phyloP scores from a whole-genome alignment of 2,888 invertebrate genomes.

The Ormyrus nitidulus region DNA sequence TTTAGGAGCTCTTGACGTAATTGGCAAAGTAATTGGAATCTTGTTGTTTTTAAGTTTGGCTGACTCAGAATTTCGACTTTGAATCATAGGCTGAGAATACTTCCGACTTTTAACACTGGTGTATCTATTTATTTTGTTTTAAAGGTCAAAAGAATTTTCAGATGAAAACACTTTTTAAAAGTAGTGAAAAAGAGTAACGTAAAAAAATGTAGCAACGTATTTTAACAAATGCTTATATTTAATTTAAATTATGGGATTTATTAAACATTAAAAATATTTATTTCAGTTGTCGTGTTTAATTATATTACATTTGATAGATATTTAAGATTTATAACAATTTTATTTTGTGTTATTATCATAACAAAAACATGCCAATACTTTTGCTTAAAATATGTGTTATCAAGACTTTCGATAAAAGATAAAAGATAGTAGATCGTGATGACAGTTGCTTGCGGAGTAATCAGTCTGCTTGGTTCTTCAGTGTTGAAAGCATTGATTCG shows the following conservation, averaged over 20 bases:
- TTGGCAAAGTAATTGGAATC: slow-evolving; percentile 6
- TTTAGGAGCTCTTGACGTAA: not conserved
- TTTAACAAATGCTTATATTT: not conserved
- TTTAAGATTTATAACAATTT: no score
- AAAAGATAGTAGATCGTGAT: slow-evolving; percentile 14
- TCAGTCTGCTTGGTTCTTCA: slow-evolving; percentile 24
- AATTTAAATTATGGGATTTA: not conserved
- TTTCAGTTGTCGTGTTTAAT: not conserved
- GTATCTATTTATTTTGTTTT: not conserved
- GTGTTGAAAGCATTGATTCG: slow-evolving; percentile 1
- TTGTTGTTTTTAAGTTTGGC: slow-evolving; percentile 10
- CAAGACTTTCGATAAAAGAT: slow-evolving; percentile 29
- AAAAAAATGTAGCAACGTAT: not conserved
- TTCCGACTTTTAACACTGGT: not conserved
- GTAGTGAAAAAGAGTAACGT: not conserved
- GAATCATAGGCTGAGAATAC: slow-evolving; percentile 1
- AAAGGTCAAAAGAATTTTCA: not conserved
- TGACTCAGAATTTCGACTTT: slow-evolving; percentile 2
- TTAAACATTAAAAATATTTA: not conserved
- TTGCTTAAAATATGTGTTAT: slow-evolving; percentile 35
- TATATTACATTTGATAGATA: not conserved
- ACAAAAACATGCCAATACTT: slow-evolving; percentile 18
- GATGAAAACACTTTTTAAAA: not conserved
- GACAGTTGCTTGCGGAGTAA: slow-evolving; percentile 18
- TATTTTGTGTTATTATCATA: slow-evolving; percentile 17